A percentile compares a stretch with the other conserved stretches of the same genome.
Evolutionary conservation across 2,113 vertebrate species (phyloP).

Genomic region (Chitala chitala): DNA sequence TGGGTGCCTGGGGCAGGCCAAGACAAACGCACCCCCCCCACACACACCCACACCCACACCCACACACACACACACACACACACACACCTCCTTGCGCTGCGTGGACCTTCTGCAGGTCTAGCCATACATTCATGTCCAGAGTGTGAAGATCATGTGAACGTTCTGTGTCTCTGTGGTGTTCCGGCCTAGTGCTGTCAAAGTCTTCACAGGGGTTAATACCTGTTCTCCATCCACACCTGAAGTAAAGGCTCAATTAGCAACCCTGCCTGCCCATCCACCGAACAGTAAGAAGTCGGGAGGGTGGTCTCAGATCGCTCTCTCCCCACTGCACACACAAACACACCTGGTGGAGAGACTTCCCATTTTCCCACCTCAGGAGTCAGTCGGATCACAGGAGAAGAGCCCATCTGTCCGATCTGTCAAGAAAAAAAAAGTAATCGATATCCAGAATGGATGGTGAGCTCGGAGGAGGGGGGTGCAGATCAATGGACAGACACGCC

Average conservation of each 20-base stretch:
- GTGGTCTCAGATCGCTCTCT: background rate
- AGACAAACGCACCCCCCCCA: slow-evolving; percentile 2
- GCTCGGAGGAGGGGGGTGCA: slow-evolving; percentile 45
- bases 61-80: slow-evolving; percentile 20
- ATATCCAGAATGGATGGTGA: slow-evolving; percentile 57
- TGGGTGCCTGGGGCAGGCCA: background rate
- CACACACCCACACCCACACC: slow-evolving; percentile 28
- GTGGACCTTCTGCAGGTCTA: too few species aligned
- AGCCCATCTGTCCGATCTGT: slow-evolving; percentile 42
- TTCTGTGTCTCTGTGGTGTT: background rate
- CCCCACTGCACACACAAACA: background rate
- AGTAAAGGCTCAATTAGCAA: slow-evolving; percentile 7
- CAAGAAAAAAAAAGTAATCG: slow-evolving; percentile 41
- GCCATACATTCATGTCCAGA: background rate
- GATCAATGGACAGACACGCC: slow-evolving; percentile 66
- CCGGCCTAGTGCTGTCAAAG: background rate
- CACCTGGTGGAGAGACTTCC: background rate
- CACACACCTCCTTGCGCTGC: slow-evolving; percentile 28
- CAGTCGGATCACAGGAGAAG: background rate
- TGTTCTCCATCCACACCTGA: background rate
- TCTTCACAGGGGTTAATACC: too few species aligned
- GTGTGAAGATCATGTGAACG: background rate
- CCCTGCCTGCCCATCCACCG: background rate
- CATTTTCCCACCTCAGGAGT: background rate
- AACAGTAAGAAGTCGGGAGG: background rate